phyloP scores from a whole-genome alignment of 2,797 vertebrate genomes.

The Protosalanx chinensis region DNA sequence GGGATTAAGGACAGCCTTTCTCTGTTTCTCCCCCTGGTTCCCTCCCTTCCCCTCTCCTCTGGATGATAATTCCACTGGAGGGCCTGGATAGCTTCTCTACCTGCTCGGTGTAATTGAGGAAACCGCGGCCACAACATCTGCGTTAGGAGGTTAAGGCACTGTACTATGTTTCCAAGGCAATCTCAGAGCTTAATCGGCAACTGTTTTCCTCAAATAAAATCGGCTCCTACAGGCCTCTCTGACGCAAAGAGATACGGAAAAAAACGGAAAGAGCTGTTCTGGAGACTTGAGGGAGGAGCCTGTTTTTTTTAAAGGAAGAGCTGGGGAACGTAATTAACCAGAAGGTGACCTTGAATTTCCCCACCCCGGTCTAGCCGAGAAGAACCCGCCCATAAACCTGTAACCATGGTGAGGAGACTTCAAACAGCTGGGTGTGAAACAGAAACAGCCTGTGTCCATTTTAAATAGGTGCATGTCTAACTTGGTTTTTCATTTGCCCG shows the following conservation, averaged over 20 bases:
- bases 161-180: neutral
- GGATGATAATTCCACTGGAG: constrained; percentile 38
- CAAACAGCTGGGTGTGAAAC: constrained; percentile 45
- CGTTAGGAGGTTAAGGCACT: neutral
- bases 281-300: constrained; percentile 29
- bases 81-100: constrained; percentile 4
- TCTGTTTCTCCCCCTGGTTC: constrained; percentile 50
- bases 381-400: constrained; percentile 46
- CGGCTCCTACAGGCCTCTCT: constrained; percentile 42
- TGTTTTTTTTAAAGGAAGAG: constrained; percentile 56
- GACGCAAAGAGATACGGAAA: constrained; percentile 56
- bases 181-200: constrained; percentile 48
- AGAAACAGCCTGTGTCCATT: constrained; percentile 5
- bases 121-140: neutral
- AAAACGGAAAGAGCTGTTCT: neutral
- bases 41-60: constrained; percentile 48
- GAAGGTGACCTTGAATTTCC: constrained; percentile 68
- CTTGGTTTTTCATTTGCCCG: constrained; percentile 6
- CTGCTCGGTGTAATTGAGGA: constrained; percentile 29
- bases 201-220: constrained; percentile 34
- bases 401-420: constrained; percentile 60
- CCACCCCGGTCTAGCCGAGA: constrained; percentile 32
- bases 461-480: neutral
- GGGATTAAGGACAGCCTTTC: constrained; percentile 67
- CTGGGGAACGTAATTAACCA: constrained; percentile 68